Evolutionary conservation across 2,888 invertebrate species (phyloP), one percentile per base, ranked within the genome.

Genomic region (Drosophila diplacantha): DNA sequence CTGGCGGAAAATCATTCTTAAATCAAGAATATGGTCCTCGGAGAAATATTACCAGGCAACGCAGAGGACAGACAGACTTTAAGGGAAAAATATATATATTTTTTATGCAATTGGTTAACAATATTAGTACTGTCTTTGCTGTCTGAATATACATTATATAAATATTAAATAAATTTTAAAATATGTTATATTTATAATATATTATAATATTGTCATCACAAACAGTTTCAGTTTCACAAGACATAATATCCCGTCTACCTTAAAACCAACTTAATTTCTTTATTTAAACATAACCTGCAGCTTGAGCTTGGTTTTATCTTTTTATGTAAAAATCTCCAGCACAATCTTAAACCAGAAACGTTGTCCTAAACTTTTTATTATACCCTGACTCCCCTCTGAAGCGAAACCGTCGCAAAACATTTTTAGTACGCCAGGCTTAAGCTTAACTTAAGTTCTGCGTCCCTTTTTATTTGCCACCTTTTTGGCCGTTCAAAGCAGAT

Each of bases 401-500:
- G 43, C 26, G 8, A 16, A 16, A 4, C 16, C 16, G 32, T 14
- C 14, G 35, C 50, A 53, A 26, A 18, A 20, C n/a, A 57, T 24
- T 34, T 41, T 34, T 12, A 29, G 34, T 56, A 31, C 58, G 29
- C 16, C 6, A 11, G 29, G 3, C 26, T 37, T 31, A 37, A 35
- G 34, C 26, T 18, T 50, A 43, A 49, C 50, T 50, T 50, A 37
- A 57, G 57, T 16, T 44, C 7, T n/a, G 18, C n/a, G 41, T 26
- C 31, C 34, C 41, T 29, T 46, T 46, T 31, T 46, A 46, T 46
- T 46, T 22, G 26, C 39, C 59, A 59, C 38, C 26, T 46, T 46
- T n/a, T 14, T 29, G 35, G 61, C 49, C 49, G 60, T 49, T 60
- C 41, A 43, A 61, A 50, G 22, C 18, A 31, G 50, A 60, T 50